A percentile compares a stretch with the other conserved stretches of the same genome.
phyloP scores from a whole-genome alignment of 1,140 invertebrate species.

The Neodiprion lecontei region DNA sequence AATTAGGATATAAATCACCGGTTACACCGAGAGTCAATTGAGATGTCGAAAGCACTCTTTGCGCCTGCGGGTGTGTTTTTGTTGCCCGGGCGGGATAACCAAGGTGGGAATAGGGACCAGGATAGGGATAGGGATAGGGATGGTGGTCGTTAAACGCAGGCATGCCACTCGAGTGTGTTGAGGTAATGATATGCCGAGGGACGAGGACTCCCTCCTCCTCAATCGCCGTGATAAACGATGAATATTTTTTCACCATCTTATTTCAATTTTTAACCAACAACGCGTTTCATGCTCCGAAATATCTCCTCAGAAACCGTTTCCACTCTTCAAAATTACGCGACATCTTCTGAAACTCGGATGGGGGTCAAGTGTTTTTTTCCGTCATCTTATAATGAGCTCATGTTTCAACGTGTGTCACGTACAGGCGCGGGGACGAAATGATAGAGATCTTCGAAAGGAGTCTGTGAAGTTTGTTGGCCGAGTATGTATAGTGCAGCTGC shows the following conservation, averaged over 20 bases:
- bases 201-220: slow-evolving; percentile 21
- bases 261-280: too few relatives aligned
- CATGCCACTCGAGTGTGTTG: slow-evolving; percentile 42
- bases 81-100: slow-evolving; percentile 23
- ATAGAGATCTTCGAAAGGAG: slow-evolving; percentile 17
- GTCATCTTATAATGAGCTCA: too few relatives aligned
- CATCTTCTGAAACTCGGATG: too few relatives aligned
- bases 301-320: too few relatives aligned
- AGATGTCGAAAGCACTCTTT: slow-evolving; percentile 56
- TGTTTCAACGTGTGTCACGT: background rate
- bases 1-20: slow-evolving; percentile 50
- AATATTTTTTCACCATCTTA: slow-evolving; percentile 23
- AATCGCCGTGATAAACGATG: slow-evolving; percentile 40
- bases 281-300: too few relatives aligned
- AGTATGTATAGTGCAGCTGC: background rate
- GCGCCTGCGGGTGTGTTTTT: slow-evolving; percentile 37
- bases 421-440: background rate
- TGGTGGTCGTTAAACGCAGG: slow-evolving; percentile 54
- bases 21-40: slow-evolving; percentile 49
- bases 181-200: slow-evolving; percentile 57
- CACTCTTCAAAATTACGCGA: too few relatives aligned
- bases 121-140: background rate
- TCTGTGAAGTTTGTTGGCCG: slow-evolving; percentile 40
- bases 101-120: slow-evolving; percentile 11
- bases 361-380: too few relatives aligned